phyloP scores from a whole-genome alignment of 2,113 vertebrate species.

The Scytalopus superciliaris region DNA sequence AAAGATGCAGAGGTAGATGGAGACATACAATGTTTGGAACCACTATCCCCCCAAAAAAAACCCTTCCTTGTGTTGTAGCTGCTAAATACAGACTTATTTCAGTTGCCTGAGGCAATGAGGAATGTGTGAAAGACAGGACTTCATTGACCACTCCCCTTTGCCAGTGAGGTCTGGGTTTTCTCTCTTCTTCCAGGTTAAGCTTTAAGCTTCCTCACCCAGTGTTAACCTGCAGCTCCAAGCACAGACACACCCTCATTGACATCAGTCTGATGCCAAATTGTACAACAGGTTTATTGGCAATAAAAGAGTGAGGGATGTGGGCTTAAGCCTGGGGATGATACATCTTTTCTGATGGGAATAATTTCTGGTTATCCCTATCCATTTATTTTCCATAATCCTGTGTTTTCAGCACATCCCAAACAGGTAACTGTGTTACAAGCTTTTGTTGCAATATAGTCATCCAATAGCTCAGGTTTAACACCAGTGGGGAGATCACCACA shows the following conservation, averaged over 20 bases:
- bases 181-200: neutral
- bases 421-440: neutral
- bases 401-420: neutral
- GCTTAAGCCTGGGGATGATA: neutral
- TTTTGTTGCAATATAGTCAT: neutral
- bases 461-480: neutral
- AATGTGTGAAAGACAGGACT: neutral
- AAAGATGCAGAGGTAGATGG: neutral
- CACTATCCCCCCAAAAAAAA: neutral
- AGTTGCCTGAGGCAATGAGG: neutral
- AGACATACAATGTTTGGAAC: neutral
- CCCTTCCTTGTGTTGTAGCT: neutral
- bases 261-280: neutral
- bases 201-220: neutral
- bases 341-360: neutral
- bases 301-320: neutral
- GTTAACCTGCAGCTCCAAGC: neutral
- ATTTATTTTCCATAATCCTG: neutral
- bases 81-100: neutral
- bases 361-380: neutral
- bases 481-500: neutral
- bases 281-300: neutral
- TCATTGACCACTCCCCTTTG: neutral
- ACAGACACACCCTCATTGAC: fast-evolving
- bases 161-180: neutral